phyloP scores from a whole-genome alignment of 2,888 invertebrate genomes.

The Dendrolimus pini region DNA sequence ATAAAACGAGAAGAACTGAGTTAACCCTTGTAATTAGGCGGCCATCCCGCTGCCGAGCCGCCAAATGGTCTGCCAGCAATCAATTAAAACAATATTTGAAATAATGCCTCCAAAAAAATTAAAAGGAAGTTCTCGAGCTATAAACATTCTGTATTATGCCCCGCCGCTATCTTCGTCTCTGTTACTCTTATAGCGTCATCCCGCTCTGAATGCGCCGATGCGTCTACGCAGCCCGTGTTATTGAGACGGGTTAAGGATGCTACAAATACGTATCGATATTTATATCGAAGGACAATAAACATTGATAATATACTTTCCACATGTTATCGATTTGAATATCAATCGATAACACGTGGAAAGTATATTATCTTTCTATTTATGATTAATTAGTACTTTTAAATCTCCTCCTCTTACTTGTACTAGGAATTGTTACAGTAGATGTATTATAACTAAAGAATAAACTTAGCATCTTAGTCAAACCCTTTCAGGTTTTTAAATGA shows the following conservation, averaged over 20 bases:
- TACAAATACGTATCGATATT: not conserved
- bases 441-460: too few relatives aligned
- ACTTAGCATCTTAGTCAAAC: too few relatives aligned
- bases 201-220: conserved; percentile 54
- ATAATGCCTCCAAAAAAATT: conserved; percentile 65
- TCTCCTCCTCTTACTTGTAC: too few relatives aligned
- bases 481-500: too few relatives aligned
- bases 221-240: conserved; percentile 60
- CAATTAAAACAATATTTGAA: conserved; percentile 76
- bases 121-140: conserved; percentile 62
- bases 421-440: too few relatives aligned
- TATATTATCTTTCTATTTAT: too few relatives aligned
- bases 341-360: too few relatives aligned
- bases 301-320: too few relatives aligned
- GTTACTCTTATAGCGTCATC: conserved; percentile 28
- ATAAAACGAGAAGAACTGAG: conserved; percentile 38
- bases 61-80: conserved; percentile 70
- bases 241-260: conserved; percentile 33
- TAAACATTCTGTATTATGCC: conserved; percentile 63
- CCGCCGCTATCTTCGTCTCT: conserved; percentile 23
- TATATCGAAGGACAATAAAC: too few relatives aligned
- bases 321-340: too few relatives aligned
- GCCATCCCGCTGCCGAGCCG: conserved; percentile 42
- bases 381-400: too few relatives aligned
- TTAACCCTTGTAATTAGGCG: conserved; percentile 59